Percentiles rank a stretch among this genome's conserved stretches.
Evolutionary conservation across 2,888 invertebrate species (phyloP).

Genomic region (Lamellibrachia satsuma): DNA sequence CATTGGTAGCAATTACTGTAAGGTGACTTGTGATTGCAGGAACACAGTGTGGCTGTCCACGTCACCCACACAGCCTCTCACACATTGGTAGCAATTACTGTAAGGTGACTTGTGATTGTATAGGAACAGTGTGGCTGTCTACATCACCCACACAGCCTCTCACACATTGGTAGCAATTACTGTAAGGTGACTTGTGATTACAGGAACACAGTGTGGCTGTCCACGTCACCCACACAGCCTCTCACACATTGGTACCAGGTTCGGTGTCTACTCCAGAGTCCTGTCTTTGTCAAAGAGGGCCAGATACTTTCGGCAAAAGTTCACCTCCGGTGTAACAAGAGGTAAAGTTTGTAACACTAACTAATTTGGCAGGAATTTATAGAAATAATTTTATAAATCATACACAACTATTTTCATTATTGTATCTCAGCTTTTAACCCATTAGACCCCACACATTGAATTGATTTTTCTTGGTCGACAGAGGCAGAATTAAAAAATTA

Average conservation of each 20-base stretch:
- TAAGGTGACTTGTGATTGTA: conserved; percentile 43
- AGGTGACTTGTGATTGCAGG: conserved; percentile 48
- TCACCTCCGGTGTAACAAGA: conserved; percentile 87
- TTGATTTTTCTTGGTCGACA: too few species aligned
- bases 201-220: conserved; percentile 90
- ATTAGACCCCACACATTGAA: too few species aligned
- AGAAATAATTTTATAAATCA: too few species aligned
- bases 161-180: conserved; percentile 85
- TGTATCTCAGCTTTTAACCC: too few species aligned
- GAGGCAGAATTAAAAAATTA: too few species aligned
- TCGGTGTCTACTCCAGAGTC: conserved; percentile 90
- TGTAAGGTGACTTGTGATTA: conserved; percentile 32
- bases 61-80: conserved; percentile 95
- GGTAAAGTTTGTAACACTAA: conserved; percentile 67
- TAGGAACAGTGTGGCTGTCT: conserved; percentile 92
- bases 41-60: conserved; percentile 97
- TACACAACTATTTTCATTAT: too few species aligned
- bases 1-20: background rate
- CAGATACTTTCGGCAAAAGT: conserved; percentile 89
- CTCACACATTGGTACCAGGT: conserved; percentile 99
- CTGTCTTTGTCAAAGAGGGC: conserved; percentile 93
- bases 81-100: conserved; percentile 82
- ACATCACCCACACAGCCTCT: conserved; percentile 97
- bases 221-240: conserved; percentile 96
- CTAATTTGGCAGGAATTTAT: too few species aligned